Evolutionary conservation across 2,113 vertebrate genomes (phyloP).

Genomic region (Hystrix cristata): DNA sequence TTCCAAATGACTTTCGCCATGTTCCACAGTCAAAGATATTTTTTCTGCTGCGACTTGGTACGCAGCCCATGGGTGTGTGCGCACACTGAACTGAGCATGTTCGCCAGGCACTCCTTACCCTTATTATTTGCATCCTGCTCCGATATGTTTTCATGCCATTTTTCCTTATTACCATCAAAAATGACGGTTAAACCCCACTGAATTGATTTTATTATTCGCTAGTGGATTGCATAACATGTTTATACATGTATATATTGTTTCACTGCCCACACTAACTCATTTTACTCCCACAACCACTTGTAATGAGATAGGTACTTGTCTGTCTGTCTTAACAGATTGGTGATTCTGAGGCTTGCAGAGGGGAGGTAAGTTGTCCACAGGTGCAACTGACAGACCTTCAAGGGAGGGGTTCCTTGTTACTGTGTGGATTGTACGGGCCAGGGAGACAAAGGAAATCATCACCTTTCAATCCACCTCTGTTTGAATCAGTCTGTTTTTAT

Average conservation of each 20-base stretch:
- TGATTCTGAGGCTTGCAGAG: neutral
- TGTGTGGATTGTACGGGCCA: neutral
- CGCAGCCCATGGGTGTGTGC: accelerated
- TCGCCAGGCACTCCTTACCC: neutral
- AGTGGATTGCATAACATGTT: neutral
- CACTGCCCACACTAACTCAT: neutral
- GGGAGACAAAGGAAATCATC: neutral
- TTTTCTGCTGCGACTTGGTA: neutral
- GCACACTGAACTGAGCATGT: neutral
- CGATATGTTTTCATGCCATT: neutral
- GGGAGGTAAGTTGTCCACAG: neutral
- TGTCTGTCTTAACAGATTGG: neutral
- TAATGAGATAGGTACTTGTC: neutral
- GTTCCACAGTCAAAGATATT: neutral
- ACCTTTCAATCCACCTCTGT: neutral
- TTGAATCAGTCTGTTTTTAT: neutral
- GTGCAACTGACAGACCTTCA: neutral
- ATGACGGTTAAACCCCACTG: neutral
- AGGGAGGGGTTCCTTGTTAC: neutral
- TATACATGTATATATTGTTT: neutral
- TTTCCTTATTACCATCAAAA: neutral
- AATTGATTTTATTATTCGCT: conserved; percentile 14
- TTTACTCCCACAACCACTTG: neutral
- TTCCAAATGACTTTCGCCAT: neutral
- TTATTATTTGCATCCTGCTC: neutral